Evolutionary conservation across 2,797 vertebrate species (phyloP).

Genomic region (Sparidentex hasta): DNA sequence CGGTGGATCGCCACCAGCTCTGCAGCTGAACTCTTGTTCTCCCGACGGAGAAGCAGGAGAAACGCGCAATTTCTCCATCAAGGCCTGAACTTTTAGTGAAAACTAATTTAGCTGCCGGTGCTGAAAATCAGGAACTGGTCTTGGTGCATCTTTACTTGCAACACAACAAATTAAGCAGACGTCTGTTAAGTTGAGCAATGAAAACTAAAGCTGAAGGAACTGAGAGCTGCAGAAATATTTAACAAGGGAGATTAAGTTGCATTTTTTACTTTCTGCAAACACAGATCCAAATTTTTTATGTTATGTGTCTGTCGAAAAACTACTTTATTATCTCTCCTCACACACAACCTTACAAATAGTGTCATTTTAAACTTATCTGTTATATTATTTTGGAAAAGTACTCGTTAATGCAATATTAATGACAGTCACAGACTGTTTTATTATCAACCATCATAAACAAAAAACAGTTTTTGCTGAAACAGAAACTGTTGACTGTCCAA

Average conservation of each 20-base stretch:
- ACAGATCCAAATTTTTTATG: background rate
- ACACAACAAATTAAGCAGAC: slow-evolving; percentile 8
- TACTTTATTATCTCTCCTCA: background rate
- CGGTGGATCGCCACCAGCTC: background rate
- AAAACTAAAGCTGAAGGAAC: background rate
- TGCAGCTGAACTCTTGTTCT: slow-evolving; percentile 6
- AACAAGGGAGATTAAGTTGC: background rate
- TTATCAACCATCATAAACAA: too few species aligned
- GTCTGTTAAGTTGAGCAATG: background rate
- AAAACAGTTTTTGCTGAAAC: background rate
- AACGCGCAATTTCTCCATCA: background rate
- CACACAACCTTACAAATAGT: background rate
- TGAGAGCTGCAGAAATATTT: background rate
- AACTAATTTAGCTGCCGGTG: background rate
- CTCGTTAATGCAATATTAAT: background rate
- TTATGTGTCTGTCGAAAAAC: background rate
- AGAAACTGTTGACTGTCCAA: background rate
- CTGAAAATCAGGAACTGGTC: background rate
- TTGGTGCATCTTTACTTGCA: background rate
- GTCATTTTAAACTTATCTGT: too few species aligned
- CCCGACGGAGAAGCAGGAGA: background rate
- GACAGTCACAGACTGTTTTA: too few species aligned
- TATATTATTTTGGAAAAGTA: background rate
- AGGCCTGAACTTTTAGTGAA: background rate
- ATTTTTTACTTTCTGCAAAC: background rate